Conservation (phyloP, 2,113 vertebrate species). For the Pituophis catenifer region DNA sequence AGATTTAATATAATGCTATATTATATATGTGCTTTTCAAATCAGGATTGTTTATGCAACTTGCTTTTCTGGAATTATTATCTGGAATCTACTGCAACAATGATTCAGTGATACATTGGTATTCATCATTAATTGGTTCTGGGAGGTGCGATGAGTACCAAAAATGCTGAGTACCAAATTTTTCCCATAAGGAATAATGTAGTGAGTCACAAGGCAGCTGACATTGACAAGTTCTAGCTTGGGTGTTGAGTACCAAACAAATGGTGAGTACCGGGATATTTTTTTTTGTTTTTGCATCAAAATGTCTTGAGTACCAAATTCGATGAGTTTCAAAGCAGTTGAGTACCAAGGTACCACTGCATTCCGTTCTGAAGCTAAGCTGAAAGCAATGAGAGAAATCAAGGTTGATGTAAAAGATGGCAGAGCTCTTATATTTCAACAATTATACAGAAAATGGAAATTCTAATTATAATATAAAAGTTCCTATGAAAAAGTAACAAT, state of each 20-base stretch:
- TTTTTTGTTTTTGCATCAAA: too few relatives aligned
- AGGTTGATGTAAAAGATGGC: background rate
- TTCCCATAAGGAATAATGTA: too few relatives aligned
- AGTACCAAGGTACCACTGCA: background rate
- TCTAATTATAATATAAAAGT: background rate
- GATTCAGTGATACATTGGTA: background rate
- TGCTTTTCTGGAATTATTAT: background rate
- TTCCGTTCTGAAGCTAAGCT: background rate
- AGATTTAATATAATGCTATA: constrained; percentile 10
- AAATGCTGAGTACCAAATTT: background rate
- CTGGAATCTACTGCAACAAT: background rate
- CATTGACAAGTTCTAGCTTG: background rate
- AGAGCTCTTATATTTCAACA: background rate
- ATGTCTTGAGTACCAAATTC: background rate
- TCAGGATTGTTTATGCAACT: background rate
- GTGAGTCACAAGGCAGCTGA: background rate
- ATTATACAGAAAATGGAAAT: background rate
- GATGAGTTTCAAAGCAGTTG: too few relatives aligned
- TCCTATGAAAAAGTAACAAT: background rate
- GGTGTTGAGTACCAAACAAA: background rate
- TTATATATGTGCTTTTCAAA: background rate
- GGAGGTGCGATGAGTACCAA: background rate
- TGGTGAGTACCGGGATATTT: background rate
- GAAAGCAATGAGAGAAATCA: background rate
- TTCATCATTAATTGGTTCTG: background rate